Evolutionary conservation across 1,140 invertebrate species (phyloP), one percentile per base, ranked within the genome.

Genomic region (Carcinoscorpius rotundicauda): DNA sequence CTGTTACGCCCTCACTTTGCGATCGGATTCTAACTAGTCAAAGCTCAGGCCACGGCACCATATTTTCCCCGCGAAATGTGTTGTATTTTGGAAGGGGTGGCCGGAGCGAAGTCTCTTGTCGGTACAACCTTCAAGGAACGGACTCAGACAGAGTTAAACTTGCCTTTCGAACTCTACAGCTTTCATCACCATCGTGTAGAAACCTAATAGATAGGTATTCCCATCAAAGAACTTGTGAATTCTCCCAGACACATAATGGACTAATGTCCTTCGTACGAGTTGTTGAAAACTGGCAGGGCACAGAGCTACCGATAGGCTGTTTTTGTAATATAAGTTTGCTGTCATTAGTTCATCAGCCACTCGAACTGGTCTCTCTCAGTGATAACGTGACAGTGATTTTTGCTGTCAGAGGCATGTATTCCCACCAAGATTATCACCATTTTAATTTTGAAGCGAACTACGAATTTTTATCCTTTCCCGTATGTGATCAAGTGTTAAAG

Each of bases 401-500:
- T 71, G 83, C 84, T 53, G 86, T 90, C 3, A 80, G 81, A 6
- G 84, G 86, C 63, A 94, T 94, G 91, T 84, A 85, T 59, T 82
- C 87, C 0, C 78, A 84, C 5, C 89, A 93, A 71, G 91, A 94
- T 77, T 91, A 88, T 73, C 83, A 86, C 62, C 86, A 87, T 63
- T 82, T 91, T 56, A 86, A 84, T 66, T 92, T 93, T 74, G 88
- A 92, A 76, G 91, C 86, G 29, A 84, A 82, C 11, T 89, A 86
- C 72, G 88, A 91, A 73, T 91, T 91, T 91, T 79, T 90, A 1
- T 84, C 87, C 72, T 81, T 84, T 60, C 77, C 83, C 29, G 76
- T 80, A 49, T 91, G 89, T 73, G 68, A 70, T 6, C 66, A 62
- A 4, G 67, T 63, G n/a, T 62, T 68, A 4, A 59, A 61, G 5